Evolutionary conservation across 2,888 invertebrate genomes (phyloP), one percentile per base, ranked within the genome.

Genomic region (Drosophila algonquin): DNA sequence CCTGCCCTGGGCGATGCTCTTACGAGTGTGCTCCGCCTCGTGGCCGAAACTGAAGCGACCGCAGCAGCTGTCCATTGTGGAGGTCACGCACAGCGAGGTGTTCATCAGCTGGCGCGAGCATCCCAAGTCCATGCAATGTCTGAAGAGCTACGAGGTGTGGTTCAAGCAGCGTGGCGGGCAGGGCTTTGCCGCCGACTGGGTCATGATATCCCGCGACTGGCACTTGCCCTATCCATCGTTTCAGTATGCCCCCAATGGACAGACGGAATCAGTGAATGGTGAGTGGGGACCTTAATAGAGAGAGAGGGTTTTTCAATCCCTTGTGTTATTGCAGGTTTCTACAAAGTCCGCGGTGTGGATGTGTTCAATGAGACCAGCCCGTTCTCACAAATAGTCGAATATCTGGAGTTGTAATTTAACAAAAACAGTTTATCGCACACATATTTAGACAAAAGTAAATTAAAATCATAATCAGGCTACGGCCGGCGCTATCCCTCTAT

Each of bases 71-170:
- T 77, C 89, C 27, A 86, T 92, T 52, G 87, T 90, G 50, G 90
- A 92, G 63, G 89, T 94, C 1, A 93, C 93, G 1, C 76, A 81
- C 35, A 91, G 91, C n/a, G 93, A 94, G 88, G 92, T 93, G 46
- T 78, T 93, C 16, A 79, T 94, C 18, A 83, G 92, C 63, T 94
- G 94, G 94, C 91, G 90, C 52, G 93, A 93, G 58, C 74, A 80
- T 7, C 51, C 80, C 9, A 77, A 80, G 5, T 71, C 80, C 27
- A 83, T 87, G 2, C 80, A 88, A 64, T 93, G 93, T 73, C 79
- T 92, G 3, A 90, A 90, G 73, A 92, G 90, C 3, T 93, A 92
- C 74, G 91, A 93, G 74, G 88, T 93, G 12, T 92, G 89, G 89
- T 92, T 91, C 59, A 82, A 81, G 24, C 61, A 71, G 18, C 63